These are phyloP conservation scores for Notarius lentiginosus DNA, from an alignment of 2,113 vertebrate genomes.

Conservation along the genomic window DNA sequence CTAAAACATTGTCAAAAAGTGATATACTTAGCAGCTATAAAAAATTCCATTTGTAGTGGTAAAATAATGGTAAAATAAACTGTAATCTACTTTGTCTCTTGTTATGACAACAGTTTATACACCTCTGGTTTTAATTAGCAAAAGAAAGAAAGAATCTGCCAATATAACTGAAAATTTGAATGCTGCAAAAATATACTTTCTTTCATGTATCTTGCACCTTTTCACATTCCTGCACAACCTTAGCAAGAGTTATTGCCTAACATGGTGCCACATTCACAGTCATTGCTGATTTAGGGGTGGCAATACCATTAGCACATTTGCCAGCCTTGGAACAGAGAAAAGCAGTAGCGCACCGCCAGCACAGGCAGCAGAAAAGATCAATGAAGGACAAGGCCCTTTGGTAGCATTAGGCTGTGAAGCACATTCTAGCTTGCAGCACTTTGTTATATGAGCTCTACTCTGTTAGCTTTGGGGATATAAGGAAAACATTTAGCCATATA, in stretches of 20 bases:
- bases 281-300: slow-evolving; percentile 52
- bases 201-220: slow-evolving; percentile 27
- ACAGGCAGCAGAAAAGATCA: slow-evolving; percentile 51
- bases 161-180: neutral
- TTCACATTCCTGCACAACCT: slow-evolving; percentile 33
- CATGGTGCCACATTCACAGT: slow-evolving; percentile 51
- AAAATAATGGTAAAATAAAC: neutral
- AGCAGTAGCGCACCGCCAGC: slow-evolving; percentile 41
- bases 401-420: slow-evolving; percentile 45
- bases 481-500: slow-evolving; percentile 47
- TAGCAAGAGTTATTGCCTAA: slow-evolving; percentile 42
- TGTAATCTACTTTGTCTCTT: neutral
- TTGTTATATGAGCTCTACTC: slow-evolving; percentile 47
- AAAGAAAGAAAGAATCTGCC: neutral
- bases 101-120: neutral
- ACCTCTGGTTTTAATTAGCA: neutral
- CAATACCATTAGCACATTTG: slow-evolving; percentile 55
- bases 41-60: no score
- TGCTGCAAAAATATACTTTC: slow-evolving; percentile 10
- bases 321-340: slow-evolving; percentile 53
- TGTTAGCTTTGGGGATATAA: slow-evolving; percentile 38
- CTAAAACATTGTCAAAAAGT: neutral
- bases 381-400: slow-evolving; percentile 54
- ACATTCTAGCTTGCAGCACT: slow-evolving; percentile 40
- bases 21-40: no score